Evolutionary conservation across 2,888 invertebrate species (phyloP), one percentile per base, ranked within the genome.

Genomic region (Embidobia sp.): DNA sequence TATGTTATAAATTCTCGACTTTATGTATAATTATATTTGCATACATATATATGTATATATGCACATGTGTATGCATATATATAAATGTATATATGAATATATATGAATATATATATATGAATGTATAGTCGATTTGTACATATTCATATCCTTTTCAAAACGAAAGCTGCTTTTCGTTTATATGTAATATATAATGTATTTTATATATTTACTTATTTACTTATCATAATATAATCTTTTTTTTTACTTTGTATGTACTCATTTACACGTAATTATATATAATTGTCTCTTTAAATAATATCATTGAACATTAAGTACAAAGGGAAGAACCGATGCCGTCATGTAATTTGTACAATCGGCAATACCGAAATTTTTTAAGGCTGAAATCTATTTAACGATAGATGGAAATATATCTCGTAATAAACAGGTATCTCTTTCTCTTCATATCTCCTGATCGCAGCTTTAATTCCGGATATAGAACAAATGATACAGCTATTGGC

Each of bases 61-160:
- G n/a, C n/a, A 51, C 63, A 48, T 70, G 48, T 57, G 40, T 31
- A 55, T 29, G 27, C 48, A 55, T 53, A 61, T 51, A 40, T 46
- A 51, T 74, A 22, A 4, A 22, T 22, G n/a, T 66, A 59, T 63
- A 37, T 76, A 69, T 64, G 64, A 46, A 29, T 77, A 51, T 72
- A 48, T 70, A 49, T 57, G 40, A 31, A 55, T 29, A 19, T 57
- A 55, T 53, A 61, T 51, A 40, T 46, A 51, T 74, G 6, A n/a
- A n/a, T 22, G 6, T 22, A 33, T 63, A 69, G 49, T 53, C 13
- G 40, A 57, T 78, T 79, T 79, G 75, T 79, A 79, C 78, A 79
- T 73, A 66, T 57, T 66, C 48, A 29, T 72, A 46, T 75, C 18
- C 33, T 31, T 64, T 79, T 61, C 51, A 22, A 61, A 70, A 51